These are phyloP conservation scores for Spisula subtruncata DNA, from an alignment of 2,888 invertebrate species.

Conservation along the genomic window DNA sequence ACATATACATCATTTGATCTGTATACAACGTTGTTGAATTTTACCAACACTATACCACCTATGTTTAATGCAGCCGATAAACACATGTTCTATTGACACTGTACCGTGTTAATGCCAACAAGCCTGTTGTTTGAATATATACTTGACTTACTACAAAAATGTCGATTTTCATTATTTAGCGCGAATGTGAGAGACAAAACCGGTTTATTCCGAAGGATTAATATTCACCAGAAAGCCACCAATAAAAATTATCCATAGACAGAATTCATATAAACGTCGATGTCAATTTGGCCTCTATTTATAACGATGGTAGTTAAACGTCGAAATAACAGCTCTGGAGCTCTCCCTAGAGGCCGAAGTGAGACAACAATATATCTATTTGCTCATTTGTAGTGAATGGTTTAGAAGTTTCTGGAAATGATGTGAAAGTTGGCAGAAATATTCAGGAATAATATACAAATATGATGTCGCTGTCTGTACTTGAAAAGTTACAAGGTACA, in stretches of 20 bases:
- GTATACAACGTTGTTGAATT: no score
- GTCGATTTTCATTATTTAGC: constrained; percentile 28
- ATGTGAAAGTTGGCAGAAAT: constrained; percentile 14
- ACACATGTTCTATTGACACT: no score
- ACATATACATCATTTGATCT: no score
- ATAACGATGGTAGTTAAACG: constrained; percentile 47
- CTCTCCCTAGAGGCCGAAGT: neutral
- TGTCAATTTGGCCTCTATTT: constrained; percentile 55
- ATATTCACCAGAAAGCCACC: constrained; percentile 32
- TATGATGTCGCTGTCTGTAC: neutral
- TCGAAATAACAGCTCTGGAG: neutral
- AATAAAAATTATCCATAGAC: constrained; percentile 53
- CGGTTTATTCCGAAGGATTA: constrained; percentile 34
- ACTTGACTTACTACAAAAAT: neutral
- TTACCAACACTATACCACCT: no score
- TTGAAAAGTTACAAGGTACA: no score
- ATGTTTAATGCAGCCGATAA: no score
- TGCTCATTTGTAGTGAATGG: constrained; percentile 1
- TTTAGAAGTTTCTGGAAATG: neutral
- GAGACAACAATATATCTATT: constrained; percentile 16
- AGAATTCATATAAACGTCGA: constrained; percentile 55
- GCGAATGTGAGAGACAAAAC: constrained; percentile 21
- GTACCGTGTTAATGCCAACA: no score
- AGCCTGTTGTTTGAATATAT: no score
- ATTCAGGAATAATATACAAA: neutral